Conservation (phyloP, 2,888 invertebrate genomes). For the Drosophila picticornis region DNA sequence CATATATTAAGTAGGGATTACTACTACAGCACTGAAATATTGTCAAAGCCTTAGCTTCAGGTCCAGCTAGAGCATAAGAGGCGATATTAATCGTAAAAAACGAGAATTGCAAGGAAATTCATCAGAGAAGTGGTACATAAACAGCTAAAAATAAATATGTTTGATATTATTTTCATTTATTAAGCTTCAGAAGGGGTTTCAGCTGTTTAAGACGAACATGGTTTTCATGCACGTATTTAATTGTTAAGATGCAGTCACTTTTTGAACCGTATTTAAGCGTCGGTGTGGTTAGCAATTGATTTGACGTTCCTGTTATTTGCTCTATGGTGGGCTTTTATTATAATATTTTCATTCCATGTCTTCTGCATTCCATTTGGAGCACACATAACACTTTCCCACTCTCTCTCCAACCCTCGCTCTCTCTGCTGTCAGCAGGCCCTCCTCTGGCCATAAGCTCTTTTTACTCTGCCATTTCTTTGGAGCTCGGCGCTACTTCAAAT, state of each 20-base stretch:
- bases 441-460: slow-evolving; percentile 7
- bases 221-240: background rate
- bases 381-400: slow-evolving; percentile 26
- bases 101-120: background rate
- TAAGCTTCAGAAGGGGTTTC: background rate
- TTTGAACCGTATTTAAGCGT: slow-evolving; percentile 24
- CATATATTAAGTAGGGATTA: background rate
- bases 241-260: background rate
- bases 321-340: slow-evolving; percentile 66
- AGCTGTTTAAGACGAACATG: background rate
- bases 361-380: slow-evolving; percentile 53
- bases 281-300: background rate
- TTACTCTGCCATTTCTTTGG: slow-evolving; percentile 47
- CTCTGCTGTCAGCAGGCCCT: background rate
- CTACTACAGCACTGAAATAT: background rate
- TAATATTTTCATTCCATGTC: slow-evolving; percentile 69
- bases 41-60: background rate
- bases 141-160: background rate
- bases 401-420: background rate
- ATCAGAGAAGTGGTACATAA: background rate
- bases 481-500: slow-evolving; percentile 60
- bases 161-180: background rate
- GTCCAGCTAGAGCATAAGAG: too few relatives aligned
- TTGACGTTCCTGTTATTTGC: slow-evolving; percentile 24
- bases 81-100: background rate